Conservation (phyloP, 1,140 invertebrate genomes). For the Leptinotarsa defecta region DNA sequence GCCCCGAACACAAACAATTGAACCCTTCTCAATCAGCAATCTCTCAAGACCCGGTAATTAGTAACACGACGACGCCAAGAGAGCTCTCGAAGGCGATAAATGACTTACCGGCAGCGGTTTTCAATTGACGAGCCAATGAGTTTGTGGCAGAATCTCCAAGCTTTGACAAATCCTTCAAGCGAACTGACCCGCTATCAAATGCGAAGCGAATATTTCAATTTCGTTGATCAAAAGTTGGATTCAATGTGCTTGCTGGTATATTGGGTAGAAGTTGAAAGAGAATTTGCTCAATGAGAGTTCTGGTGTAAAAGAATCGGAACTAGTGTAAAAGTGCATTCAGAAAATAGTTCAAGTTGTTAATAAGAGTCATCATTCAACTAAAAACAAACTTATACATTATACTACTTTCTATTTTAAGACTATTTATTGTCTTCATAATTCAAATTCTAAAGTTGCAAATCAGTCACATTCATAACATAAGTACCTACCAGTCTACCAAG, state of each 20-base stretch:
- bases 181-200: slow-evolving; percentile 35
- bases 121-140: slow-evolving; percentile 4
- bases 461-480: no score
- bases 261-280: not conserved
- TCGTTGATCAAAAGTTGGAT: not conserved
- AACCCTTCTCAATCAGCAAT: not conserved
- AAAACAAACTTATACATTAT: no score
- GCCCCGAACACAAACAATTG: not conserved
- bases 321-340: no score
- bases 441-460: no score
- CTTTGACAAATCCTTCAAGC: slow-evolving; percentile 33
- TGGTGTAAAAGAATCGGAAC: no score
- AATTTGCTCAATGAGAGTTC: no score
- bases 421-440: no score
- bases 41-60: slow-evolving; percentile 1
- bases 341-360: no score
- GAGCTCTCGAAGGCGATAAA: not conserved
- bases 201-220: slow-evolving; percentile 31
- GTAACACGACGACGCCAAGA: not conserved
- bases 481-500: no score
- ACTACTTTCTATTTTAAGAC: no score
- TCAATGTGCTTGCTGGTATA: not conserved
- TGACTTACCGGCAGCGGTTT: slow-evolving; percentile 1
- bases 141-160: not conserved
- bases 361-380: no score